Conservation (phyloP, 2,797 vertebrate species). For the Tadarida brasiliensis region DNA sequence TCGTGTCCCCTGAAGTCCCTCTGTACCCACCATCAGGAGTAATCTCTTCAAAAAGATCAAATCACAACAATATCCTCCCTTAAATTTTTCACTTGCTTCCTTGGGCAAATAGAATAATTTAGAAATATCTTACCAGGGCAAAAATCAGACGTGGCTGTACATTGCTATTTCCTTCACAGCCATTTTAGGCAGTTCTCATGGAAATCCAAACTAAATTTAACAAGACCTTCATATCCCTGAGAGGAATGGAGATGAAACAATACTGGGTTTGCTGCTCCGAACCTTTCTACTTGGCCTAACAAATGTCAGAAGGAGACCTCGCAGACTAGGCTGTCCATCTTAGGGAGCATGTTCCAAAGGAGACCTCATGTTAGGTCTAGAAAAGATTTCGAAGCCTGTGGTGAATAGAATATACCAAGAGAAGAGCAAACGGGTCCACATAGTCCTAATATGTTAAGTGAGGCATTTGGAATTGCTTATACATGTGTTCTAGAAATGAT, state of each 20-base stretch:
- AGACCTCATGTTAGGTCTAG: background rate
- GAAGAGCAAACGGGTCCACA: background rate
- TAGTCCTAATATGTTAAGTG: background rate
- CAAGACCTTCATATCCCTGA: constrained; percentile 26
- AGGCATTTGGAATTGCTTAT: background rate
- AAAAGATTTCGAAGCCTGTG: background rate
- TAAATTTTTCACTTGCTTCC: constrained; percentile 39
- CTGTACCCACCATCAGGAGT: background rate
- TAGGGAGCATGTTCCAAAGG: constrained; percentile 39
- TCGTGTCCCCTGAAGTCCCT: background rate
- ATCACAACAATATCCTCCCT: constrained; percentile 27
- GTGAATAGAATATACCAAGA: background rate
- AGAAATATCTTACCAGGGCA: constrained; percentile 57
- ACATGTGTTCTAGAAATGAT: constrained; percentile 26
- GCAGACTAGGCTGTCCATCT: background rate
- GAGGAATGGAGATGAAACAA: constrained; percentile 30
- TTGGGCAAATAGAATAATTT: constrained; percentile 50
- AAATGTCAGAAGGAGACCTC: background rate
- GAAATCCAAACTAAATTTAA: constrained; percentile 60
- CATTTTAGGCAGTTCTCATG: background rate
- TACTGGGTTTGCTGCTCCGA: background rate
- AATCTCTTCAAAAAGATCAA: constrained; percentile 20
- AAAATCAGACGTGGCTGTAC: constrained; percentile 23
- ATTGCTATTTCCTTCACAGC: constrained; percentile 27
- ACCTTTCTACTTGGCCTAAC: constrained; percentile 38